phyloP scores from a whole-genome alignment of 2,113 vertebrate species.

The Athene cunicularia region DNA sequence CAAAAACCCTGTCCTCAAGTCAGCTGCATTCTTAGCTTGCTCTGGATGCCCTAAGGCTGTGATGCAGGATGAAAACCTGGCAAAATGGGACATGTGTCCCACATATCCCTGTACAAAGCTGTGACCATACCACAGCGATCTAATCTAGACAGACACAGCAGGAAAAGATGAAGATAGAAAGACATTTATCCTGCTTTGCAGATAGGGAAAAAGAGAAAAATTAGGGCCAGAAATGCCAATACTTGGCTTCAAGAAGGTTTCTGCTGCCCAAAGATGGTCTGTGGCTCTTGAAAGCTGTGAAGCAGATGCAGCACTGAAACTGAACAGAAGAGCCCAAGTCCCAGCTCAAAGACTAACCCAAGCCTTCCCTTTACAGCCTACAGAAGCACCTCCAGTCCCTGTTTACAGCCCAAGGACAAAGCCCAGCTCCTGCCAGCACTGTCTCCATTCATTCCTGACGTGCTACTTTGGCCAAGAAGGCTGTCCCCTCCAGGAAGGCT shows the following conservation, averaged over 20 bases:
- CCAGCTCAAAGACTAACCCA: neutral
- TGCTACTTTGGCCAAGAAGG: neutral
- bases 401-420: neutral
- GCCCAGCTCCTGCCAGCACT: neutral
- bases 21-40: neutral
- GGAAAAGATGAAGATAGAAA: neutral
- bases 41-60: neutral
- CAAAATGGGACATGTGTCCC: neutral
- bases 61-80: neutral
- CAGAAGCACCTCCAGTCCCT: neutral
- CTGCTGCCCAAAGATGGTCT: neutral
- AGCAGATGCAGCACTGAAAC: neutral
- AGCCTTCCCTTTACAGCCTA: neutral
- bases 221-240: neutral
- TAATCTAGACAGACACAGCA: neutral
- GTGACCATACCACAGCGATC: neutral
- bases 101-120: neutral
- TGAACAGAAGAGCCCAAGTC: neutral
- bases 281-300: neutral
- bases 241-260: neutral
- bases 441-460: neutral
- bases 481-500: neutral
- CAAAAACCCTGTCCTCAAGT: neutral
- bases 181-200: neutral
- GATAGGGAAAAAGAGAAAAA: neutral